phyloP scores from a whole-genome alignment of 2,888 invertebrate genomes.

The Leucoptera coffeella region DNA sequence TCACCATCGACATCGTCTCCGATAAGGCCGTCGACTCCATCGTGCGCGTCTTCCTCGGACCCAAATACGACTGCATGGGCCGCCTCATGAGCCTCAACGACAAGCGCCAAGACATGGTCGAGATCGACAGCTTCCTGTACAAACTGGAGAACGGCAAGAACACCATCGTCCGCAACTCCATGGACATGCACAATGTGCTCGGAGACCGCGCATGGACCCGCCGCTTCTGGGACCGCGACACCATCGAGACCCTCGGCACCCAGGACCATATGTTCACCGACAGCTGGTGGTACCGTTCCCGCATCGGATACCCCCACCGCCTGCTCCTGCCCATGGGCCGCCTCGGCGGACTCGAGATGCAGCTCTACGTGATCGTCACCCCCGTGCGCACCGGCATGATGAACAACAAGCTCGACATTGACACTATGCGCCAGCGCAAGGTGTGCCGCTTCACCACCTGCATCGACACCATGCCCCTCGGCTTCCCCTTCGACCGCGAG shows the following conservation, averaged over 20 bases:
- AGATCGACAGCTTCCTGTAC: constrained; percentile 50
- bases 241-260: constrained; percentile 18
- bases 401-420: constrained; percentile 29
- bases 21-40: constrained; percentile 54
- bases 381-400: constrained; percentile 45
- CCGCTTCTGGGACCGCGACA: constrained; percentile 14
- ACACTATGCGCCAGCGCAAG: constrained; percentile 40
- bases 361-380: constrained; percentile 57
- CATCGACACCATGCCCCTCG: constrained; percentile 60
- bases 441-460: constrained; percentile 48
- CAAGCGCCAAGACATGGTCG: constrained; percentile 35
- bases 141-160: constrained; percentile 62
- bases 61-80: constrained; percentile 62
- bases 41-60: constrained; percentile 63
- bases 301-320: constrained; percentile 60
- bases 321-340: constrained; percentile 66
- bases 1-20: constrained; percentile 49
- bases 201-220: constrained; percentile 52
- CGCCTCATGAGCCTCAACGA: constrained; percentile 43
- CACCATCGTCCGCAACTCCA: constrained; percentile 61
- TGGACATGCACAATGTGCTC: constrained; percentile 58
- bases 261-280: constrained; percentile 44
- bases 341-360: constrained; percentile 56
- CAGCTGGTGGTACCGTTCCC: constrained; percentile 48
- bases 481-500: constrained; percentile 70